Evolutionary conservation across 1,140 invertebrate genomes (phyloP).

Genomic region (Plutomurus gul): DNA sequence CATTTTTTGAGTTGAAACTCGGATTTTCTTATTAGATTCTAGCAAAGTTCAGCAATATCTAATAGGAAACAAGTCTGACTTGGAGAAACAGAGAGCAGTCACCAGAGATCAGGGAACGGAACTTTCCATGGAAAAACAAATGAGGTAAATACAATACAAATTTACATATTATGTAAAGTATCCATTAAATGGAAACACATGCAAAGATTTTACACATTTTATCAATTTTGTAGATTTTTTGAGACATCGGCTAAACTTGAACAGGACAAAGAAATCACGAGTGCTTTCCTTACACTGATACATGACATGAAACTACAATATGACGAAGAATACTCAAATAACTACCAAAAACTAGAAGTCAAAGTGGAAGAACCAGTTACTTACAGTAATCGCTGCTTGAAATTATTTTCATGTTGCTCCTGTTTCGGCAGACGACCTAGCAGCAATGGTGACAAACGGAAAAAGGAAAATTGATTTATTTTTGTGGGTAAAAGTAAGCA

Average conservation of each 20-base stretch:
- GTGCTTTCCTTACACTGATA: background rate
- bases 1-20: background rate
- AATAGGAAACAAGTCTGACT: background rate
- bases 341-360: background rate
- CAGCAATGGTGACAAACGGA: background rate
- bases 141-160: background rate
- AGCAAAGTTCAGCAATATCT: background rate
- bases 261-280: background rate
- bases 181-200: background rate
- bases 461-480: background rate
- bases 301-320: constrained; percentile 6
- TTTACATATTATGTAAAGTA: background rate
- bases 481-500: too few species aligned
- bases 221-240: background rate
- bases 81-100: background rate
- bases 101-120: background rate
- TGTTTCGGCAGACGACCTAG: too few species aligned
- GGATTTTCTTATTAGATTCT: background rate
- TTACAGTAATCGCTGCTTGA: background rate
- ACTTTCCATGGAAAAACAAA: background rate
- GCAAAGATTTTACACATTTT: background rate
- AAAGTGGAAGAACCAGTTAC: background rate
- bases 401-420: background rate
- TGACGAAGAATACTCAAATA: background rate
- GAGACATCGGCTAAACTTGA: background rate